A percentile compares a stretch with the other conserved stretches of the same genome.
phyloP scores from a whole-genome alignment of 1,140 invertebrate genomes.

The Pomacea maculata region DNA sequence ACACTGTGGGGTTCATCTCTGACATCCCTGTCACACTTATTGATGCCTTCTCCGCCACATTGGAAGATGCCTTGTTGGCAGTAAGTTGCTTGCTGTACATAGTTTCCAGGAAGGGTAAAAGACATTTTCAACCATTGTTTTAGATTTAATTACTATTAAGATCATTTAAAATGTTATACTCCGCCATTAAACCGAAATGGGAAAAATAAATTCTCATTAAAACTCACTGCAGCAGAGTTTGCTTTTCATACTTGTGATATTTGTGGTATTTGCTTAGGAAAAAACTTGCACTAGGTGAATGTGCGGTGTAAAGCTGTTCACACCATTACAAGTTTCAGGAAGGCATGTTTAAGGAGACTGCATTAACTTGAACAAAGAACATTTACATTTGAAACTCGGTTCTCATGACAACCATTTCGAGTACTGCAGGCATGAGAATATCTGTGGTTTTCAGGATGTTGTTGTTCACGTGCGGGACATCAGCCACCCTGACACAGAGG shows the following conservation, averaged over 20 bases:
- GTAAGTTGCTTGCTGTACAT: slow-evolving; percentile 49
- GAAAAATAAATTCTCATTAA: too few species aligned
- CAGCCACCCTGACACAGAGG: slow-evolving; percentile 79
- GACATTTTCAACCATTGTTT: background rate
- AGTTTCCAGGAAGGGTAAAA: background rate
- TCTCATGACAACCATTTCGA: too few species aligned
- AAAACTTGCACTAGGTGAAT: too few species aligned
- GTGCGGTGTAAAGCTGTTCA: too few species aligned
- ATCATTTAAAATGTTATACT: background rate
- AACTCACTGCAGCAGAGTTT: background rate
- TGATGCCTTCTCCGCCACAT: slow-evolving; percentile 83
- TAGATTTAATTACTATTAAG: background rate
- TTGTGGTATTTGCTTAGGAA: background rate
- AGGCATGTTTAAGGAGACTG: too few species aligned
- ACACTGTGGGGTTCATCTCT: slow-evolving; percentile 93
- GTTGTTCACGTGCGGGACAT: slow-evolving; percentile 85
- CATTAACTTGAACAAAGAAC: too few species aligned
- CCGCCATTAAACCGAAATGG: background rate
- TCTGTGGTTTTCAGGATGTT: slow-evolving; percentile 73
- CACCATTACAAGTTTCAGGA: too few species aligned
- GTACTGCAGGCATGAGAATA: background rate
- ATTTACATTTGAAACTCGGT: too few species aligned
- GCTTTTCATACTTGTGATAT: background rate
- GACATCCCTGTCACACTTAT: slow-evolving; percentile 85
- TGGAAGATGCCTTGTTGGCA: slow-evolving; percentile 79